These are phyloP conservation scores for Osmoderma eremita DNA, from an alignment of 2,888 invertebrate species.

Conservation along the genomic window DNA sequence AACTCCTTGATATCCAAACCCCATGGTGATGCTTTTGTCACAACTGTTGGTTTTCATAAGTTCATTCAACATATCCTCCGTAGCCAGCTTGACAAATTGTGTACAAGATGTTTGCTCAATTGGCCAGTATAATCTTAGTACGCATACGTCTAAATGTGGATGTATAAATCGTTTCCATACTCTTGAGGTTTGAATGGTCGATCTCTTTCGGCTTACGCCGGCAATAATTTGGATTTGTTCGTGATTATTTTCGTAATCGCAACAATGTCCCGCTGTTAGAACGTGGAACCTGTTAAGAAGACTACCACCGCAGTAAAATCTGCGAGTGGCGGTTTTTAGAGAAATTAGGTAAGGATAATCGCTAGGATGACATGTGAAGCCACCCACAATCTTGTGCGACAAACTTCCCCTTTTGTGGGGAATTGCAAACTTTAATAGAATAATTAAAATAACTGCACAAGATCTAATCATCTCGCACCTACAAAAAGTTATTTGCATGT, in stretches of 20 bases:
- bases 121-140: constrained; percentile 5
- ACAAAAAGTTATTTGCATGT: too few species aligned
- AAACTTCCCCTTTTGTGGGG: too few species aligned
- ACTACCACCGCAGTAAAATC: constrained; percentile 16
- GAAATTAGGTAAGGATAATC: constrained; percentile 24
- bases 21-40: constrained; percentile 17
- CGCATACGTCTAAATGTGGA: background rate
- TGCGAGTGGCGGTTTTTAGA: background rate
- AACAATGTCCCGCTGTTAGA: constrained; percentile 26
- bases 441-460: too few species aligned
- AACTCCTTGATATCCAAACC: constrained; percentile 11
- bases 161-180: constrained; percentile 16
- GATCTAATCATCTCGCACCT: too few species aligned
- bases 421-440: too few species aligned
- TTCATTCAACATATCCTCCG: background rate
- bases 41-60: constrained; percentile 1
- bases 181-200: constrained; percentile 5
- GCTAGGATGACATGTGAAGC: background rate
- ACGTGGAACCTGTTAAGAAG: constrained; percentile 12
- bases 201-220: background rate
- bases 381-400: background rate
- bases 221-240: constrained; percentile 23
- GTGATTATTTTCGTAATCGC: background rate
- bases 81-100: constrained; percentile 14
- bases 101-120: background rate